phyloP scores from a whole-genome alignment of 2,888 invertebrate genomes.

The Dryococelus australis region DNA sequence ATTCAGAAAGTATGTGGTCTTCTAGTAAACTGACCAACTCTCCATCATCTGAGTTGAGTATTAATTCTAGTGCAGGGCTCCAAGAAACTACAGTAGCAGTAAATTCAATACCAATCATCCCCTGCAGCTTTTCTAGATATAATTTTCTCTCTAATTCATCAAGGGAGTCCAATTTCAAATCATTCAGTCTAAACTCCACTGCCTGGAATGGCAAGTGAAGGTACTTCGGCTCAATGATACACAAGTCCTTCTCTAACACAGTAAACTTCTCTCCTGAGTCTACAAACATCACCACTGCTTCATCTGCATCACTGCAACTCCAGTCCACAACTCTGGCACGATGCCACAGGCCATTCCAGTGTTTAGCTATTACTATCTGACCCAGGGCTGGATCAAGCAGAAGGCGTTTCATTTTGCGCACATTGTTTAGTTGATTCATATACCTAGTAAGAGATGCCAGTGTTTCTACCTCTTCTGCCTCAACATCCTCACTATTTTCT shows the following conservation, averaged over 20 bases:
- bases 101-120: neutral
- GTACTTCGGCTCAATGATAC: constrained; percentile 34
- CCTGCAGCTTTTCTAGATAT: neutral
- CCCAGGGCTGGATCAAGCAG: constrained; percentile 31
- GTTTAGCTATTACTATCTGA: constrained; percentile 36
- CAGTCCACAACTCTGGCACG: constrained; percentile 35
- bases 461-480: constrained; percentile 18
- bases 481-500: neutral
- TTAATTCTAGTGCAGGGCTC: neutral
- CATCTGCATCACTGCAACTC: neutral
- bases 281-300: constrained; percentile 28
- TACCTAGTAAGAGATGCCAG: constrained; percentile 23
- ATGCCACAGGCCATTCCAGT: constrained; percentile 27
- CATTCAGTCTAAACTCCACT: constrained; percentile 25
- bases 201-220: constrained; percentile 42
- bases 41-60: neutral
- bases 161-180: constrained; percentile 6
- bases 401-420: constrained; percentile 13
- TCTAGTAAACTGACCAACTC: neutral
- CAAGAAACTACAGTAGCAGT: neutral
- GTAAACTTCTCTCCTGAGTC: constrained; percentile 35
- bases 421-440: constrained; percentile 29
- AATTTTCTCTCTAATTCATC: neutral
- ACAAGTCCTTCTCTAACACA: constrained; percentile 28
- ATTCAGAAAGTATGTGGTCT: neutral